A percentile compares a stretch with the other conserved stretches of the same genome.
These are phyloP conservation scores for Sialis fuliginosa DNA, from an alignment of 2,888 invertebrate genomes.

Conservation along the genomic window DNA sequence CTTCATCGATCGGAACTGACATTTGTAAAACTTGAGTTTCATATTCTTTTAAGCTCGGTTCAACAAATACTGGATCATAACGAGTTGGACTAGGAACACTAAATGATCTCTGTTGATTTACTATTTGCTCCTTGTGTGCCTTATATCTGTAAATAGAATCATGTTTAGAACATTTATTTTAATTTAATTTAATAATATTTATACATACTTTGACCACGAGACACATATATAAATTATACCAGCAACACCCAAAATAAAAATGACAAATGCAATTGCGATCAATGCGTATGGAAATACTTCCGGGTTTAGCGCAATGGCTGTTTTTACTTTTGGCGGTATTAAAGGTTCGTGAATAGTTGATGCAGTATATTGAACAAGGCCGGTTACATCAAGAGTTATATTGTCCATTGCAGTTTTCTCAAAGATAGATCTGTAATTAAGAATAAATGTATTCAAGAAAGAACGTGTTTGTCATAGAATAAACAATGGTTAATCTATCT, in stretches of 20 bases:
- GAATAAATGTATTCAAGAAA: neutral
- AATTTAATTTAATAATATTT: neutral
- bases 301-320: constrained; percentile 23
- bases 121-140: constrained; percentile 58
- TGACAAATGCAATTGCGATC: constrained; percentile 76
- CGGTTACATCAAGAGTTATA: constrained; percentile 49
- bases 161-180: neutral
- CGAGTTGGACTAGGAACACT: constrained; percentile 39
- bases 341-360: constrained; percentile 46
- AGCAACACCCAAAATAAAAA: constrained; percentile 67
- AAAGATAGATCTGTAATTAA: constrained; percentile 32
- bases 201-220: constrained; percentile 76
- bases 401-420: constrained; percentile 44
- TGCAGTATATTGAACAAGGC: constrained; percentile 47
- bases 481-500: neutral
- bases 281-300: constrained; percentile 78
- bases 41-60: constrained; percentile 79
- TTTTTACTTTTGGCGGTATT: constrained; percentile 23
- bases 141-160: constrained; percentile 45
- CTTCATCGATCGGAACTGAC: constrained; percentile 77
- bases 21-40: constrained; percentile 89
- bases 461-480: constrained; percentile 1
- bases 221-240: constrained; percentile 88
- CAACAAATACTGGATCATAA: constrained; percentile 51
- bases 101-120: constrained; percentile 25